Evolutionary conservation across 2,888 invertebrate species (phyloP).

Genomic region (Crocallis elinguaria): DNA sequence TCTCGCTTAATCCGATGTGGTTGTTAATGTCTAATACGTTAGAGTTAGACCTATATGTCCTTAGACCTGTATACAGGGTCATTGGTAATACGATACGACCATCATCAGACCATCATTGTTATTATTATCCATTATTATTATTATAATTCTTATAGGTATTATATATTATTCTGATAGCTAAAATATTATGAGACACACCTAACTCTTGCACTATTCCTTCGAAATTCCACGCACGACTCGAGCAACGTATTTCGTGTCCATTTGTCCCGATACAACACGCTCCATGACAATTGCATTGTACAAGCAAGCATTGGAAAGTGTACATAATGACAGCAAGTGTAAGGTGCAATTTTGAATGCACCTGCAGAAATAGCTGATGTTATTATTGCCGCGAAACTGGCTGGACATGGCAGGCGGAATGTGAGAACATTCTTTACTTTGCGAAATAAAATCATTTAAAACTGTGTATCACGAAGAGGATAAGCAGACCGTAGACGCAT

Average conservation of each 20-base stretch:
- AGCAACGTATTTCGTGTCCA: conserved; percentile 43
- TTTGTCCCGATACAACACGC: conserved; percentile 37
- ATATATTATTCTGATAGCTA: too few species aligned
- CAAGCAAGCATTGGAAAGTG: conserved; percentile 8
- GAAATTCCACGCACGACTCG: conserved; percentile 48
- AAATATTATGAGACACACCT: neutral
- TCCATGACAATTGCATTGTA: conserved; percentile 36
- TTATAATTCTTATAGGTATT: too few species aligned
- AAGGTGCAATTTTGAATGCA: conserved; percentile 6
- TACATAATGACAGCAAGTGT: neutral
- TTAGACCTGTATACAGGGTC: too few species aligned
- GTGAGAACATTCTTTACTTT: conserved; percentile 10
- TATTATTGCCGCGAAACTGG: conserved; percentile 11
- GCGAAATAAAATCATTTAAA: neutral
- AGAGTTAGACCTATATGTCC: too few species aligned
- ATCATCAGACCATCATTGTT: too few species aligned
- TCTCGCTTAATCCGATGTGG: too few species aligned
- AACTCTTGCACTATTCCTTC: conserved; percentile 24
- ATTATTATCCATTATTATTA: too few species aligned
- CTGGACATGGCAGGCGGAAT: conserved; percentile 6
- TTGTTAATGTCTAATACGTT: too few species aligned
- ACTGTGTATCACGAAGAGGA: too few species aligned
- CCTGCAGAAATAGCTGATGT: neutral
- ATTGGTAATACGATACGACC: too few species aligned
- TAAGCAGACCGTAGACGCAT: too few species aligned